These are phyloP conservation scores for Marcusenius ussheri DNA, from an alignment of 2,113 vertebrate species.

Conservation along the genomic window DNA sequence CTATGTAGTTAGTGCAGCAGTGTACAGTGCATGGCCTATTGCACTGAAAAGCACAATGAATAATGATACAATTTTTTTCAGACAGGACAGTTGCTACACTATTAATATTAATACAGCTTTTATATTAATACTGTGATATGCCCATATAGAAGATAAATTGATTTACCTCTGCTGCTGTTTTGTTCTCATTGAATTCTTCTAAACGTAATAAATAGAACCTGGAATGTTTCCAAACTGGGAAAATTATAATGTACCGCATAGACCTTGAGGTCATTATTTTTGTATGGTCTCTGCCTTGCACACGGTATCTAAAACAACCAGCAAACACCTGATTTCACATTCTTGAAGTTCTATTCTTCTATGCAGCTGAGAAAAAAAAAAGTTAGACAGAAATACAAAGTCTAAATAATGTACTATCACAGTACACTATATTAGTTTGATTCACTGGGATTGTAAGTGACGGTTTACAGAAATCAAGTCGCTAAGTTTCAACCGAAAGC, in stretches of 20 bases:
- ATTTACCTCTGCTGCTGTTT: neutral
- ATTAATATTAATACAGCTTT: constrained; percentile 18
- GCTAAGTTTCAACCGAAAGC: neutral
- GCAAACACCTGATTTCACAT: neutral
- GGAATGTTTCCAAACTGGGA: constrained; percentile 9
- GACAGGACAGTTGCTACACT: neutral
- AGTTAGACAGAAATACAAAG: neutral
- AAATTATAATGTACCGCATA: neutral
- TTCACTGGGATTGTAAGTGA: neutral
- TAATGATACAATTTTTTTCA: constrained; percentile 13
- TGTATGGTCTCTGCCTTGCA: neutral
- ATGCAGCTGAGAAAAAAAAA: neutral
- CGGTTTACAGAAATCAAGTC: neutral
- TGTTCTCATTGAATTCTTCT: constrained; percentile 8
- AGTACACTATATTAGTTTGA: neutral
- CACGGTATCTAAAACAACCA: neutral
- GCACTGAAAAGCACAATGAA: neutral
- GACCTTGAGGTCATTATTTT: neutral
- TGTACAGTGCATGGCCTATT: neutral
- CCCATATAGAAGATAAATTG: constrained; percentile 6
- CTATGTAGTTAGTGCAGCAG: neutral
- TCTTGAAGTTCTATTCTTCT: neutral
- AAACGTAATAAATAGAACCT: neutral
- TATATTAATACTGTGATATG: constrained; percentile 5
- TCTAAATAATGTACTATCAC: neutral